Base-by-base conservation (phyloP, 2,113 vertebrate genomes). In the Gallinago paraguaiae region DNA sequence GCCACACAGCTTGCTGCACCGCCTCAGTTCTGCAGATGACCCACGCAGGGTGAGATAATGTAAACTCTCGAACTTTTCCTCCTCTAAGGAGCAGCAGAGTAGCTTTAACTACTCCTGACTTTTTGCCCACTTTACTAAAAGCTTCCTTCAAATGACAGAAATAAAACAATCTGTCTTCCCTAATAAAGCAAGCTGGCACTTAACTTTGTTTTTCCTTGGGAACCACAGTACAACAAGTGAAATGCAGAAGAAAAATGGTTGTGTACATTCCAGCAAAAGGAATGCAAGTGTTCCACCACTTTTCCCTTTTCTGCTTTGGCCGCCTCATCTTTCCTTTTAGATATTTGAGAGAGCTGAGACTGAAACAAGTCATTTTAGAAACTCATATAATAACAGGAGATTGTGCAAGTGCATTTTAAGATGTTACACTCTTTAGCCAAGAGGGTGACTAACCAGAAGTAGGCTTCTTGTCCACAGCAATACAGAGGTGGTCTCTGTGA, bases 171-270 rank as follows among this genome's bases (percentile, higher is more conserved):
- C 95, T 92, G 86, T 86, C 88, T 91, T 94, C 86, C 70, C 92
- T 92, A 96, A 96, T 95, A 96, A 92, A 97, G 92, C 76, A 91
- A 92, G 83, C 76, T 90, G 90, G 95, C 95, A 95, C 69, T 96
- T 86, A 84, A 82, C 65, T 94, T 94, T 94, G 93, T 94, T 96
- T 95, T 96, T 91, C 83, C 90, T 96, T 90, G 86, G 90, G 93
- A 97, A 92, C 93, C 88, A 84, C 95, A 95, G 86, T 22, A 84
- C 69, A 93, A 92, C 81, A 95, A 96, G 93, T 92, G 90, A 94
- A 95, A 95, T 6, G 61, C 64, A 84, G 57, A 92, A 93, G 57
- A 86, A 82, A 84, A 94, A 84, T 11, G 24, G 72, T 45, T 86
- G 77, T 37, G 65, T 77, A 79, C 65, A 74, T 92, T 95, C 93